Percentiles rank a stretch among this genome's conserved stretches.
phyloP scores from a whole-genome alignment of 2,797 vertebrate genomes.

The Macrochelys suwanniensis region DNA sequence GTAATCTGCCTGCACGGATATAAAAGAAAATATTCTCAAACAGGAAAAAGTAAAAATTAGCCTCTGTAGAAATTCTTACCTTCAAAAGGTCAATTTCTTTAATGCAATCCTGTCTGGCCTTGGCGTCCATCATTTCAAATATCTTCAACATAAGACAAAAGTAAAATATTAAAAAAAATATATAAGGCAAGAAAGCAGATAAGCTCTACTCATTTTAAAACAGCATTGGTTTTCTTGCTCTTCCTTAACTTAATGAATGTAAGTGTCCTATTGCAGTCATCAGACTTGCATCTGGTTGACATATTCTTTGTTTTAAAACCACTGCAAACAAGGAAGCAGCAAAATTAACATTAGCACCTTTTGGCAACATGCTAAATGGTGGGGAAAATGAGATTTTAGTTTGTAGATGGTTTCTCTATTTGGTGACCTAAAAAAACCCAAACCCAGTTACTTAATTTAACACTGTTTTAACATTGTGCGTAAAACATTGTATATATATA shows the following conservation, averaged over 20 bases:
- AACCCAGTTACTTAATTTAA: background rate
- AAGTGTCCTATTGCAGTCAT: background rate
- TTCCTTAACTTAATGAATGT: background rate
- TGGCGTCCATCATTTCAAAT: slow-evolving; percentile 97
- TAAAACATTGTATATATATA: background rate
- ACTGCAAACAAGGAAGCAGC: background rate
- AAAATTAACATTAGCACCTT: slow-evolving; percentile 18
- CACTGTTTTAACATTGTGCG: background rate
- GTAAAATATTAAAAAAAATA: background rate
- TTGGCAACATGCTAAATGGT: background rate
- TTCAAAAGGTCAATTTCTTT: slow-evolving; percentile 96
- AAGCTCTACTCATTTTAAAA: background rate
- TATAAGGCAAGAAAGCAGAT: background rate
- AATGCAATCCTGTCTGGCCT: slow-evolving; percentile 93
- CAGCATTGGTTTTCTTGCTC: background rate
- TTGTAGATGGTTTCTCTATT: background rate
- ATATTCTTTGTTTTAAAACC: slow-evolving; percentile 20
- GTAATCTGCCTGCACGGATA: background rate
- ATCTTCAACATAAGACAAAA: slow-evolving; percentile 82
- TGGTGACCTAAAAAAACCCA: background rate
- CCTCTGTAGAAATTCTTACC: slow-evolving; percentile 78
- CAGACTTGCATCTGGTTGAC: background rate
- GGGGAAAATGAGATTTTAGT: background rate
- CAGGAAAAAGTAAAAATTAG: background rate
- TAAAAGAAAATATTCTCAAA: background rate